phyloP scores from a whole-genome alignment of 2,113 vertebrate species.

The Coryphaenoides rupestris region DNA sequence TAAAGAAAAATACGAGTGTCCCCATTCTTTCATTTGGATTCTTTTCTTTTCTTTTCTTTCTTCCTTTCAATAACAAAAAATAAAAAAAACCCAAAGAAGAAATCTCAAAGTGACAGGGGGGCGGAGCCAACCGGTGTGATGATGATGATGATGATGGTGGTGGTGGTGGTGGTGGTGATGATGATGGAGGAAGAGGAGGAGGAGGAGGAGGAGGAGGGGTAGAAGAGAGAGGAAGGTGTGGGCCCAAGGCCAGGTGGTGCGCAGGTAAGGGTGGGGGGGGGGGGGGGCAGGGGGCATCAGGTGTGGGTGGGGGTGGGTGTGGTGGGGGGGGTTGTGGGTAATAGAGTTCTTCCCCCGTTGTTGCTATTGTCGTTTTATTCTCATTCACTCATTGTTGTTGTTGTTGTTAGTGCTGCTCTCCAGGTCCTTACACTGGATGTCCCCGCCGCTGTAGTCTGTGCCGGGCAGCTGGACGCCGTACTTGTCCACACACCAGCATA shows the following conservation, averaged over 20 bases:
- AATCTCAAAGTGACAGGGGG: conserved; percentile 67
- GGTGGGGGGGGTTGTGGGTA: conserved; percentile 19
- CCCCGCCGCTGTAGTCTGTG: conserved; percentile 86
- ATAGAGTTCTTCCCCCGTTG: conserved; percentile 25
- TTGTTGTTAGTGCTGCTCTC: conserved; percentile 83
- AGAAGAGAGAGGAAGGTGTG: conserved; percentile 73
- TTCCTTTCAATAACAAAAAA: too few species aligned
- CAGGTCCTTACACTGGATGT: conserved; percentile 93
- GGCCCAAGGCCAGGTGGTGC: conserved; percentile 66
- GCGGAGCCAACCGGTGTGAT: conserved; percentile 65
- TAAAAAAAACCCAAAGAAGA: too few species aligned
- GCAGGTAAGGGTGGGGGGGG: conserved; percentile 53
- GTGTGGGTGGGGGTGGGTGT: conserved; percentile 16
- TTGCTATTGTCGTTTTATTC: not conserved
- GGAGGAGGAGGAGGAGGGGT: too few species aligned
- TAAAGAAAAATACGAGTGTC: conserved; percentile 59
- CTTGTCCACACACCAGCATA: conserved; percentile 99
- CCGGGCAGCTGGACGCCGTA: conserved; percentile 93
- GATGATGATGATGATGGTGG: too few species aligned
- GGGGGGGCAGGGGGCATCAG: not conserved
- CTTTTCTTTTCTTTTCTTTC: too few species aligned
- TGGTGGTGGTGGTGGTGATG: too few species aligned
- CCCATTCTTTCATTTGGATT: conserved; percentile 50
- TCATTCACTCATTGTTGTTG: conserved; percentile 85
- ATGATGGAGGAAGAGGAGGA: conserved; percentile 11